Evolutionary conservation across 2,888 invertebrate genomes (phyloP).

Genomic region (Drosophila fulvimacula): DNA sequence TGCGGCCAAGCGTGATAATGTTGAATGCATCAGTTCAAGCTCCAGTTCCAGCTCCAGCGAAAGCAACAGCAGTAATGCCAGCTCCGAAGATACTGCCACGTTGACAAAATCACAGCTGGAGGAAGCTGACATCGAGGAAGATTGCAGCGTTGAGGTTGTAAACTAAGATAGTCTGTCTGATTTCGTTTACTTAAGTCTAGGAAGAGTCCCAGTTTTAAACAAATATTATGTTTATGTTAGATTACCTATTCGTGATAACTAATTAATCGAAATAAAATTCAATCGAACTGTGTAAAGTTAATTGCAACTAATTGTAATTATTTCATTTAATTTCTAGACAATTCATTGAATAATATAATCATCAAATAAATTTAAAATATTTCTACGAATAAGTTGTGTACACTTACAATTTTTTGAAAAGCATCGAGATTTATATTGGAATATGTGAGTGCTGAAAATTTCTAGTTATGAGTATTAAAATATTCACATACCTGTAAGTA

Average conservation of each 20-base stretch:
- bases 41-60: conserved; percentile 72
- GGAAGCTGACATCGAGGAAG: conserved; percentile 68
- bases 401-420: not conserved
- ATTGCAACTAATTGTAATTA: conserved; percentile 1
- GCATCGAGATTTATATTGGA: not conserved
- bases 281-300: conserved; percentile 12
- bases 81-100: conserved; percentile 47
- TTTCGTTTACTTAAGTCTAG: not conserved
- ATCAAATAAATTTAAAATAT: not conserved
- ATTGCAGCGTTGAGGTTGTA: conserved; percentile 83
- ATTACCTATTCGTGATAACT: conserved; percentile 48
- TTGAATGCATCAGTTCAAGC: conserved; percentile 69
- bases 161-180: conserved; percentile 63
- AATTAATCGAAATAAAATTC: conserved; percentile 34
- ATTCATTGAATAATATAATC: not conserved
- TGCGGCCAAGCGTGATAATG: conserved; percentile 29
- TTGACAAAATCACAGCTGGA: conserved; percentile 30
- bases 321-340: not conserved
- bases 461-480: not conserved
- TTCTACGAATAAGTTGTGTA: not conserved
- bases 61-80: conserved; percentile 47
- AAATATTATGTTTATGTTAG: conserved; percentile 26
- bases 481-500: conserved; percentile 16
- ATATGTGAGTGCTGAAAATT: not conserved
- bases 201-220: conserved; percentile 37